Evolutionary conservation across 1,140 invertebrate genomes (phyloP).

Genomic region (Lepidostoma basale): DNA sequence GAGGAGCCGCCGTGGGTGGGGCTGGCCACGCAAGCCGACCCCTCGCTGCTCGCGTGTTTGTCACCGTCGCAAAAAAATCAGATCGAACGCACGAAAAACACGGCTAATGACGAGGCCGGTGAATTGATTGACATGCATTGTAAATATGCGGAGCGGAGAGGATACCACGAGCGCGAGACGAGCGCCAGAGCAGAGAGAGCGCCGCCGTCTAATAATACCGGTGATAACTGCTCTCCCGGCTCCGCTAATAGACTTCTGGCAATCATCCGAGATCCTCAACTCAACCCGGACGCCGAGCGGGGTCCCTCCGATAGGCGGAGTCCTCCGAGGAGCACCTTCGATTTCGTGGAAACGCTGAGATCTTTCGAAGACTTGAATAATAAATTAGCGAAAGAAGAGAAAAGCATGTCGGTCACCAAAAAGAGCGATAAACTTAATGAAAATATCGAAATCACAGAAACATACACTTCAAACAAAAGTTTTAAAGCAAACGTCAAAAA

Average conservation of each 20-base stretch:
- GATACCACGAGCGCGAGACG: conserved; percentile 61
- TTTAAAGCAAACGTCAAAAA: conserved; percentile 31
- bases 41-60: conserved; percentile 67
- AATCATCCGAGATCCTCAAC: conserved; percentile 59
- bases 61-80: conserved; percentile 72
- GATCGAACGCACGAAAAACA: conserved; percentile 57
- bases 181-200: conserved; percentile 48
- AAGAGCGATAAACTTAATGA: conserved; percentile 34
- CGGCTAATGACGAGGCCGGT: conserved; percentile 60
- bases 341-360: conserved; percentile 38
- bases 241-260: conserved; percentile 59
- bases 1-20: conserved; percentile 63
- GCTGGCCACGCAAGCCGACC: conserved; percentile 64
- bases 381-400: conserved; percentile 48
- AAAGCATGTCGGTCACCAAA: conserved; percentile 42
- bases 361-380: conserved; percentile 44
- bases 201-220: conserved; percentile 45
- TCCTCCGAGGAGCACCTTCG: conserved; percentile 49
- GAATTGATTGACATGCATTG: conserved; percentile 70
- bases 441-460: conserved; percentile 33
- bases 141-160: conserved; percentile 69
- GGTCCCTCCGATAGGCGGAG: conserved; percentile 52
- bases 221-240: conserved; percentile 49
- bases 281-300: conserved; percentile 42
- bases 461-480: conserved; percentile 6